Base-by-base conservation (phyloP, 2,888 invertebrate species). In the Lithophane socia region DNA sequence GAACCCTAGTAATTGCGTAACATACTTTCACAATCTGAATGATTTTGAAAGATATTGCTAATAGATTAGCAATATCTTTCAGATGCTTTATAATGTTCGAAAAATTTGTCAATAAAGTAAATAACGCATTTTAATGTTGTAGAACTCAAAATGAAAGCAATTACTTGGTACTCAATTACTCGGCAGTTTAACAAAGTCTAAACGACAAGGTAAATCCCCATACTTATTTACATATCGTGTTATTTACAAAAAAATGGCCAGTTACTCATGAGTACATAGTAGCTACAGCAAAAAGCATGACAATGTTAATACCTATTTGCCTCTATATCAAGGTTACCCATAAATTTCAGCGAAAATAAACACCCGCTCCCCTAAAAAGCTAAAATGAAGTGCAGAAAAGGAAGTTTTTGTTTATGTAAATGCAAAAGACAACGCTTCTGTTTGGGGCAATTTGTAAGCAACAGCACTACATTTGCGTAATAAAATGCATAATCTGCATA, bases 381-480 rank as follows among this genome's bases (percentile, higher is more conserved):
- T 24, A 47, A 79, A 69, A 64, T 60, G 65, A 78, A 79, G n/a
- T 54, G 12, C 60, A 37, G 24, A 44, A 61, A 61, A 60, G 24
- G 29, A 52, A 58, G 52, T 47, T 75, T 80, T 65, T 58, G 47
- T 69, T 42, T 80, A 84, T 66, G 60, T 69, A 65, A 80, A 74
- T 61, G n/a, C 9, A 67, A 72, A 73, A 65, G 37, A 63, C 74
- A 66, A 21, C 63, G 56, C 18, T 44, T 86, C 88, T 90, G 91
- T 94, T 94, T 90, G 88, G 90, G 91, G 91, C 90, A 89, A 94
- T 95, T 94, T 92, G 93, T 94, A 94, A 89, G 92, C 93, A 90
- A 87, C 88, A 91, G 13, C 90, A 88, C 88, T 91, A 90, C 89
- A 90, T 91, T 89, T 87, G 89, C 90, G 93, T 92, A 93, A 93